A percentile compares a stretch with the other conserved stretches of the same genome.
These are phyloP conservation scores for Mactra quadrangularis DNA, from an alignment of 1,140 invertebrate genomes.

Conservation along the genomic window DNA sequence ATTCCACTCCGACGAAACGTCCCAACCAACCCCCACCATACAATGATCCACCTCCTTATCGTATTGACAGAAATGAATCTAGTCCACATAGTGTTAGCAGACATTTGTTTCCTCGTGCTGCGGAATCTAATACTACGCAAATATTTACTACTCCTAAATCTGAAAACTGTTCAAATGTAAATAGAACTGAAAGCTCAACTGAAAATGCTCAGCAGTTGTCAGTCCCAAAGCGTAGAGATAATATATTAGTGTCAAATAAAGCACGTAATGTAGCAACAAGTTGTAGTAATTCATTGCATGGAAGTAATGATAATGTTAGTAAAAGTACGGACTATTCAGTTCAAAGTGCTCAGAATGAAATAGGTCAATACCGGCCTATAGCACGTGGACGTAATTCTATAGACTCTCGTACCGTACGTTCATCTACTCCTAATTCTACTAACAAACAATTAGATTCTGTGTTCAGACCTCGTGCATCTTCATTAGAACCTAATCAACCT, in stretches of 20 bases:
- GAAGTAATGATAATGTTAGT: background rate
- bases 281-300: background rate
- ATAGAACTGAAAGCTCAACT: conserved; percentile 35
- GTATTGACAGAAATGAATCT: conserved; percentile 38
- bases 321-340: conserved; percentile 35
- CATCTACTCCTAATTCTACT: background rate
- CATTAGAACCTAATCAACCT: conserved; percentile 55
- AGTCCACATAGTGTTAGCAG: conserved; percentile 48
- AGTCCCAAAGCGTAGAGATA: conserved; percentile 47
- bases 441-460: conserved; percentile 17
- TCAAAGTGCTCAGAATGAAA: conserved; percentile 45
- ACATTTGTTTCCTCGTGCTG: conserved; percentile 39
- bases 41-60: conserved; percentile 56
- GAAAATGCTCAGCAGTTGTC: conserved; percentile 45
- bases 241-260: conserved; percentile 52
- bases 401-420: background rate
- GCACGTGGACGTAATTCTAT: conserved; percentile 7
- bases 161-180: conserved; percentile 11
- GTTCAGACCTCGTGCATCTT: conserved; percentile 52
- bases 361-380: conserved; percentile 8
- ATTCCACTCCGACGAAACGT: conserved; percentile 31
- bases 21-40: conserved; percentile 56
- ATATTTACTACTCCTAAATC: background rate
- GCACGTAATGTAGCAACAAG: conserved; percentile 20
- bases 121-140: conserved; percentile 30